Base-by-base conservation (phyloP, 2,888 invertebrate genomes). In the Heteromurus nitidus region DNA sequence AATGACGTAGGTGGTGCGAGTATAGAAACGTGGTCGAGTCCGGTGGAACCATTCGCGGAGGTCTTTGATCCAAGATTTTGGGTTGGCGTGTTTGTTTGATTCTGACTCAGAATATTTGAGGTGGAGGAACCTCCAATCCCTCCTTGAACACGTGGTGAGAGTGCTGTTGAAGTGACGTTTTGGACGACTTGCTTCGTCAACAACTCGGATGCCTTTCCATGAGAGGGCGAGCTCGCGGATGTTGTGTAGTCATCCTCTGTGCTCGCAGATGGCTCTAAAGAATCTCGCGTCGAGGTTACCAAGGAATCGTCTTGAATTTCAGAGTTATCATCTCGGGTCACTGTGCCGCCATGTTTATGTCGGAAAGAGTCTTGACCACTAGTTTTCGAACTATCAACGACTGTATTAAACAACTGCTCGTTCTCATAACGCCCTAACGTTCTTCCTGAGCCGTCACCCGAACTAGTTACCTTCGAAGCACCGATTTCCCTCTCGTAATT, bases 221-320 rank as follows among this genome's bases (percentile, higher is more conserved):
- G 72, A 0, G 36, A 11, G 11, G 80, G 80, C 16, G 80, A 72
- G 28, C 13, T 13, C 24, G 68, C 36, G 2, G 74, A 64, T 30
- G 55, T 74, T 22, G 73, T 36, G 18, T 53, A 84, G 13, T 86
- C 84, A 18, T 83, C 82, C 28, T 85, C 85, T 9, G 70, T 67
- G 2, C 44, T 70, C 11, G 60, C 69, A 11, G 83, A 79, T 0
- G 81, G 82, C 58, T 86, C 86, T 7, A 83, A 53, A 5, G 84
- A 84, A 60, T 85, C 84, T 42, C 85, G 70, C 0, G 86, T 85
- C 1, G 86, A 85, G 13, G 85, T 85, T 0, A 85, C 85, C 11
- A 85, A 26, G 2, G 85, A 73, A 30, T 85, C 86, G 2, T 81
- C 85, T 68, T 85, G 73, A 18, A 72, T 11, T 58, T 70, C 75